Evolutionary conservation across 2,888 invertebrate genomes (phyloP), one percentile per base, ranked within the genome.

Genomic region (Eustalomyia histrio): DNA sequence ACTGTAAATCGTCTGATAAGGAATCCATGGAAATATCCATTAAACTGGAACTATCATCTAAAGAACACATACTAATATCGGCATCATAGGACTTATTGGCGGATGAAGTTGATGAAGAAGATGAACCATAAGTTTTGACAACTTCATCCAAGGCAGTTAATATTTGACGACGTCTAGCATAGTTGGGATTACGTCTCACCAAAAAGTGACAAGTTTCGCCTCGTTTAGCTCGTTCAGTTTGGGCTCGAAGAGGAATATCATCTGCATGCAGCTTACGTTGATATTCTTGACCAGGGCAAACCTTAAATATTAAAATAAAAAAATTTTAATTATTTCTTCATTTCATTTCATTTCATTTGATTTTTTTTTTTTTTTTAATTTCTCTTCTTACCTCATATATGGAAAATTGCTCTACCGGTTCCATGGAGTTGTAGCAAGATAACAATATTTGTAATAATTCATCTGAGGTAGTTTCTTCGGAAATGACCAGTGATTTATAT

Each of bases 401-500:
- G 50, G 96, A 96, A 91, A 96, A 97, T 89, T 95, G 94, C 90
- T 96, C 96, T 2, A 96, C 95, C 24, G 95, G 93, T 89, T 97
- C 97, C 83, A 93, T 92, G 81, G 95, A 96, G 90, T 94, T 95
- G 89, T 96, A 97, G 91, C 97, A 97, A 85, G 95, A 95, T 76
- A 97, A 92, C 76, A 97, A 91, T 84, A 97, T 93, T 81, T 95
- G 94, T 80, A 97, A 93, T 80, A 97, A 92, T 91, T 97, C 97
- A 88, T 97, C 96, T 0, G 95, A 95, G 21, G 96, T 96, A 61
- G 97, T 97, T 87, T 95, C 93, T 86, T 97, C 97, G 84, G 97
- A 97, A 86, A 97, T 95, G 84, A 97, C 92, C 85, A 97, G 92
- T 85, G 96, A 96, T 92, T 97, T 97, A 92, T 97, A 97, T 92